Evolutionary conservation across 2,113 vertebrate genomes (phyloP), one percentile per base, ranked within the genome.

Genomic region (Oreochromis spilurus): DNA sequence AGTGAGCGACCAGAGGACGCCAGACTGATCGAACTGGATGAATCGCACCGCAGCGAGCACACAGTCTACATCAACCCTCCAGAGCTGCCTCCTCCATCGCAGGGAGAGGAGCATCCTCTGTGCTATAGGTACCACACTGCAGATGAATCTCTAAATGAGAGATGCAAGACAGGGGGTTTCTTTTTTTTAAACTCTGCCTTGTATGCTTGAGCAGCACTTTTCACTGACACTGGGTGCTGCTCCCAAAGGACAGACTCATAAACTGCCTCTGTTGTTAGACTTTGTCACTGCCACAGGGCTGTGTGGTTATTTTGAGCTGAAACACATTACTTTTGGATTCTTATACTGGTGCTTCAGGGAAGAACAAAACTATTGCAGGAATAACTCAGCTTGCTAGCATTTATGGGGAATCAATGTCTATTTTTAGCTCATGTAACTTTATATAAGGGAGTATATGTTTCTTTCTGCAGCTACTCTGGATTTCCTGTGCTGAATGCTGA

Each of bases 11-110:
- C 88, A 12, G 97, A 98, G 87, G 99, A 99, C 83, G 95, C 96
- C 6, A 96, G 97, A 54, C 97, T 99, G 45, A 99, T 99, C 72
- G 99, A 99, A 91, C 94, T 99, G 94, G 98, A 99, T 90, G 98
- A 99, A 79, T 99, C 98, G 12, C 97, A 99, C 95, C 97, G 96
- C 95, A 99, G 98, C 16, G 99, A 99, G 93, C 99, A 99, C 91
- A 99, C 99, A 0, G 99, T 99, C 83, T 99, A 98, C 86, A 97
- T 99, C 94, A 99, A 98, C 34, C 99, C 98, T 3, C 98, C 98
- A 1, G 99, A 99, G 92, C 97, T 99, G 81, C 98, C 98, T 65
- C 97, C 96, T 6, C 96, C 98, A 34, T 97, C 98, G 10, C 96
- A 97, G 45, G 98, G 98, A 82, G 98, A 99, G 89, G 99, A 99